Percentiles rank a stretch among this genome's conserved stretches.
phyloP scores from a whole-genome alignment of 92 coral and sea anemone genomes.

The Pocillopora grandis region DNA sequence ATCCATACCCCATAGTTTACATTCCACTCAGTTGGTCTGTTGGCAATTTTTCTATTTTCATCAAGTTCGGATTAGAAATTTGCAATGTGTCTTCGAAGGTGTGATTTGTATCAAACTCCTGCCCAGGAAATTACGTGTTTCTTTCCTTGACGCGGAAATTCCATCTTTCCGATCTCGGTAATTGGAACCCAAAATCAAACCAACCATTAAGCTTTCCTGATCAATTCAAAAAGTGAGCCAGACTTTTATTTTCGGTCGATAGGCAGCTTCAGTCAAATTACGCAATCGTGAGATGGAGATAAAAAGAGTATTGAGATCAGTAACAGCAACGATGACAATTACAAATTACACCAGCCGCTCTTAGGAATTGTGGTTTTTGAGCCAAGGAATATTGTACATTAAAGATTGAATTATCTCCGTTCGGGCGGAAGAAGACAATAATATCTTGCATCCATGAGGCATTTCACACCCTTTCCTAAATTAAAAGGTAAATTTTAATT shows the following conservation, averaged over 20 bases:
- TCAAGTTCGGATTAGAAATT: neutral
- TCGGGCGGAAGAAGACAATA: conserved; percentile 10
- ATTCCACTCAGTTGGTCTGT: neutral
- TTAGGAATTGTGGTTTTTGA: conserved; percentile 2
- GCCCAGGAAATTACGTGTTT: conserved; percentile 17
- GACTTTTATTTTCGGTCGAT: neutral
- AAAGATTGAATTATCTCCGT: conserved; percentile 3
- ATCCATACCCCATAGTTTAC: neutral
- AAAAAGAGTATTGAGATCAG: conserved; percentile 24
- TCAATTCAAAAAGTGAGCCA: neutral
- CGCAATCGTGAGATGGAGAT: conserved; percentile 1
- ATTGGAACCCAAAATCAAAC: neutral
- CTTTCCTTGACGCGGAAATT: neutral
- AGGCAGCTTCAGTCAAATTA: neutral
- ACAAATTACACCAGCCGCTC: conserved; percentile 10
- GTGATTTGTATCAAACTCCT: neutral
- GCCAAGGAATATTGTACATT: conserved; percentile 12
- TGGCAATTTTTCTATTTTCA: neutral
- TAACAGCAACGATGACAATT: conserved; percentile 14
- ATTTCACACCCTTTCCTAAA: conserved; percentile 18
- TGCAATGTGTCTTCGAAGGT: neutral
- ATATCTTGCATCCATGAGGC: neutral
- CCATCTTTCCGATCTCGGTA: neutral
- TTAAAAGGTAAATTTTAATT: conserved; percentile 28
- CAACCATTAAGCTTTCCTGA: no score